phyloP scores from a whole-genome alignment of 2,113 vertebrate species.

The Psittacula cyanocephala region DNA sequence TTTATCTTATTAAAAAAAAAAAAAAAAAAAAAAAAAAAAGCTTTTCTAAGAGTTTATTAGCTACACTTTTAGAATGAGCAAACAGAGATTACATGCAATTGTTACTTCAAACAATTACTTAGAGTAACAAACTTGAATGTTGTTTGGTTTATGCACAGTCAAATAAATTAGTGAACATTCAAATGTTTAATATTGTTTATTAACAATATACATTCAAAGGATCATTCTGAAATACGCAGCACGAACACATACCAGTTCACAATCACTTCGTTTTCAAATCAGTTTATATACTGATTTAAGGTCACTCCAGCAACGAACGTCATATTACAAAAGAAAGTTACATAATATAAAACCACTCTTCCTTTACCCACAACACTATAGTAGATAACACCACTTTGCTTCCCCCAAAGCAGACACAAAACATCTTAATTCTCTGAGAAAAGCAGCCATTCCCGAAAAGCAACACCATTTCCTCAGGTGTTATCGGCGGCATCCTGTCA shows the following conservation, averaged over 20 bases:
- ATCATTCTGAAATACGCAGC: neutral
- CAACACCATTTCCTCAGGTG: neutral
- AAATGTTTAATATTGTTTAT: slow-evolving; percentile 36
- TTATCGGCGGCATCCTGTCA: neutral
- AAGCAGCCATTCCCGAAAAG: neutral
- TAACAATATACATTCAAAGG: neutral
- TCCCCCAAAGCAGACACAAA: neutral
- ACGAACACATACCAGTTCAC: neutral
- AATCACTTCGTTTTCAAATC: neutral
- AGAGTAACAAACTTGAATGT: slow-evolving; percentile 23
- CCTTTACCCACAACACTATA: neutral
- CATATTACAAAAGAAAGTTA: neutral
- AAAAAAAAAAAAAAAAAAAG: neutral
- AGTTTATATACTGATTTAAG: neutral
- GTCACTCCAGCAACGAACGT: neutral
- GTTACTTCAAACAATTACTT: neutral
- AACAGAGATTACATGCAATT: neutral
- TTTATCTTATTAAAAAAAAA: no score
- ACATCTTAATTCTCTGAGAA: neutral
- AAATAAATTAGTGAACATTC: neutral
- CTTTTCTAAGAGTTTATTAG: neutral
- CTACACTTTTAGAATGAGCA: neutral
- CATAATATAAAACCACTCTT: neutral
- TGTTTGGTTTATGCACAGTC: neutral
- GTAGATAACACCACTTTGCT: neutral